Conservation (phyloP, 2,888 invertebrate genomes). For the Brachyptera risi region DNA sequence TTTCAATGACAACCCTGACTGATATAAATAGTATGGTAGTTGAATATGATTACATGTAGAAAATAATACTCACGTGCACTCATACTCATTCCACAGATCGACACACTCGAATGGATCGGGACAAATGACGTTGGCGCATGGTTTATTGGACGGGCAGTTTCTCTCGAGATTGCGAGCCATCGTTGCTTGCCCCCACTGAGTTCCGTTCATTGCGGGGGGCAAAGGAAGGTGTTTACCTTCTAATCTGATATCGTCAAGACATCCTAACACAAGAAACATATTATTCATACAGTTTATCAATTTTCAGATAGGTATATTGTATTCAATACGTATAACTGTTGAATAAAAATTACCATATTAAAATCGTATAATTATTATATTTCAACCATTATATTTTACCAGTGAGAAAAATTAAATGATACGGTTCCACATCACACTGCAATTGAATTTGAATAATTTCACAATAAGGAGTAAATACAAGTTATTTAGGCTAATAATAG, state of each 20-base stretch:
- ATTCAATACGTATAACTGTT: too few relatives aligned
- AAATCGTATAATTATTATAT: too few relatives aligned
- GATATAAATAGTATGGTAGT: neutral
- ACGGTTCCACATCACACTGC: too few relatives aligned
- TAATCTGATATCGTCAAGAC: conserved; percentile 77
- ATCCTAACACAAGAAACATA: conserved; percentile 53
- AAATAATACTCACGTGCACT: conserved; percentile 86
- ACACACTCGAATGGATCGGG: conserved; percentile 91
- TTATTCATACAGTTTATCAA: too few relatives aligned
- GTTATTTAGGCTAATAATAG: too few relatives aligned
- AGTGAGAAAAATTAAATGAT: too few relatives aligned
- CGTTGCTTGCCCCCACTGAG: conserved; percentile 93
- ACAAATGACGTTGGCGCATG: conserved; percentile 91
- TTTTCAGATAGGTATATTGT: too few relatives aligned
- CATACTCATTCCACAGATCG: conserved; percentile 96
- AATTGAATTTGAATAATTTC: too few relatives aligned
- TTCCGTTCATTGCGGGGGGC: conserved; percentile 91
- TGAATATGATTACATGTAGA: too few relatives aligned
- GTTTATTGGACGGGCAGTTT: conserved; percentile 92
- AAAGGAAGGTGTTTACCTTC: conserved; percentile 94
- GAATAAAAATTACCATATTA: too few relatives aligned
- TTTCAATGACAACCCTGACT: neutral
- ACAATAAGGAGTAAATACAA: too few relatives aligned
- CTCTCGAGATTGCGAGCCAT: conserved; percentile 89
- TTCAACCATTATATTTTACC: too few relatives aligned